Evolutionary conservation across 1,140 invertebrate genomes (phyloP), one percentile per base, ranked within the genome.

Genomic region (Rhagoletis zephyria): DNA sequence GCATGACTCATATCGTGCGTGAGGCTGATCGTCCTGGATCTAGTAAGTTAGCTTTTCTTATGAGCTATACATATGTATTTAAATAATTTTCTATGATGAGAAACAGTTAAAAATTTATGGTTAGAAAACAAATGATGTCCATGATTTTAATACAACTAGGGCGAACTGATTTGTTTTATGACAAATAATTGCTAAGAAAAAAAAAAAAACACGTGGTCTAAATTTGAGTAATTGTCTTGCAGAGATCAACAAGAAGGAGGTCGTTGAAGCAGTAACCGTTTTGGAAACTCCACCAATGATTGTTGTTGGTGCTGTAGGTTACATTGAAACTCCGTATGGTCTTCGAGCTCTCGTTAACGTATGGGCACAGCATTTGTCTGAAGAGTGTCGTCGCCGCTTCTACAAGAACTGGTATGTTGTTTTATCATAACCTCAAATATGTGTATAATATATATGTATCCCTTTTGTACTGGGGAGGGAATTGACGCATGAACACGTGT

Each of bases 241-340:
- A 98, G 98, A 99, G 95, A 97, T 99, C 45, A 99, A 99, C 95
- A 99, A 99, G 95, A 99, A 99, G 93, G 99, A 99, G 95, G 98
- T 99, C 89, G 98, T 99, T 7, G 99, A 99, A 93, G 98, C 98
- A 85, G 99, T 99, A 1, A 99, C 99, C 61, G 97, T 99, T 92
- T 94, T 99, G 88, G 99, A 99, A 94, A 97, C 99, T 30, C 99
- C 99, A 88, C 99, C 99, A 63, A 98, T 99, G 97, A 96, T 99
- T 85, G 95, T 98, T 89, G 98, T 99, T 90, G 99, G 99, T 91
- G 96, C 98, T 90, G 97, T 99, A 91, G 99, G 99, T 77, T 99
- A 99, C 94, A 99, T 99, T 90, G 98, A 99, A 93, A 99, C 99
- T 88, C 99, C 99, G 56, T 97, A 97, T 94, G 99, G 99, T 91